These are phyloP conservation scores for Gisinianus flammeolus DNA, from an alignment of 2,888 invertebrate genomes.

Conservation along the genomic window DNA sequence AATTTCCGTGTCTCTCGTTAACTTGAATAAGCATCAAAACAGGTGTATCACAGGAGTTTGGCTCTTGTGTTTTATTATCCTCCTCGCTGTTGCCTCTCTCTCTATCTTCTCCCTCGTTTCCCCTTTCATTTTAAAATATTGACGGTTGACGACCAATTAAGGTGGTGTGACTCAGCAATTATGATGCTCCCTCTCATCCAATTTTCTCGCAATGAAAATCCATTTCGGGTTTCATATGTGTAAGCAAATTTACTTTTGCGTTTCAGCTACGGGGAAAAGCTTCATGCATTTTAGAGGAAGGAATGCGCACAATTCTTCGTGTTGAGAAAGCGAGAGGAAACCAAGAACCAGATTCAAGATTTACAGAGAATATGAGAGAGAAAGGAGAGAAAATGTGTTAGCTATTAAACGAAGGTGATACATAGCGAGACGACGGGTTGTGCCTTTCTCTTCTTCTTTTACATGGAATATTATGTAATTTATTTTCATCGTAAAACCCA, in stretches of 20 bases:
- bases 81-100: neutral
- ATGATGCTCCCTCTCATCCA: conserved; percentile 8
- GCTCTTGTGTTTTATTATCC: neutral
- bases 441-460: too few relatives aligned
- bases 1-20: conserved; percentile 14
- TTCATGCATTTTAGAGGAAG: neutral
- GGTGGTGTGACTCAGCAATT: conserved; percentile 28
- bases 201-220: neutral
- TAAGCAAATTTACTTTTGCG: neutral
- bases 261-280: neutral
- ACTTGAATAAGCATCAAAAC: conserved; percentile 26
- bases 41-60: conserved; percentile 12
- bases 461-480: too few relatives aligned
- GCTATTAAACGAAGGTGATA: neutral
- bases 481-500: neutral
- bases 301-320: neutral
- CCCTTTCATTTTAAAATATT: neutral
- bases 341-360: neutral
- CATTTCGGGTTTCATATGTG: neutral
- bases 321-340: neutral
- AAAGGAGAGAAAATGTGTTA: neutral
- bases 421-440: neutral
- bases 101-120: neutral
- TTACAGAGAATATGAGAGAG: neutral
- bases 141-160: conserved; percentile 32